Evolutionary conservation across 2,888 invertebrate genomes (phyloP).

Genomic region (Pammene fasciana): DNA sequence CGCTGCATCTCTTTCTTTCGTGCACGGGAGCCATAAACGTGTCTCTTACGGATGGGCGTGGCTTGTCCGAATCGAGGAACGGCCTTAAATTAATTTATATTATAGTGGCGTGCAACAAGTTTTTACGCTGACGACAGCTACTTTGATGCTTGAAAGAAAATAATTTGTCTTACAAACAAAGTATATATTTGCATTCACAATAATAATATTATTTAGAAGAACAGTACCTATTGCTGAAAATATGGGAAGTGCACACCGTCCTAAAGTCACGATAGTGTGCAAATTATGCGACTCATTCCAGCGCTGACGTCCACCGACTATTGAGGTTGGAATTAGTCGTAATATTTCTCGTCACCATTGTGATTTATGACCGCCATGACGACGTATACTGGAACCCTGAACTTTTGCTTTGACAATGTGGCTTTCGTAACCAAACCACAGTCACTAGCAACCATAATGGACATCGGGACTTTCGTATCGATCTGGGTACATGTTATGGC

Average conservation of each 20-base stretch:
- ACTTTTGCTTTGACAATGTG: constrained; percentile 9
- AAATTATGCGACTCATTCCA: background rate
- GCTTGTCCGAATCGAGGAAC: too few species aligned
- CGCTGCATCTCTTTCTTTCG: too few species aligned
- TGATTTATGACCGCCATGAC: constrained; percentile 19
- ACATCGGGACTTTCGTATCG: constrained; percentile 26
- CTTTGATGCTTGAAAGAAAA: too few species aligned
- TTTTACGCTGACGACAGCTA: too few species aligned
- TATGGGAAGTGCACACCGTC: background rate
- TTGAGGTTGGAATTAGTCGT: constrained; percentile 4
- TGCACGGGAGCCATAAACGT: too few species aligned
- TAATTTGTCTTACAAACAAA: too few species aligned
- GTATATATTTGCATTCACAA: too few species aligned
- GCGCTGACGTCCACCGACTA: background rate
- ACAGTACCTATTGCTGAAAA: background rate
- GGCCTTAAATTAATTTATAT: too few species aligned
- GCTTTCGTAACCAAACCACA: constrained; percentile 1
- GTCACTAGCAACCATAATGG: constrained; percentile 11
- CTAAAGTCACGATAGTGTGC: background rate
- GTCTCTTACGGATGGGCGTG: too few species aligned
- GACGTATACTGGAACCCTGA: constrained; percentile 3
- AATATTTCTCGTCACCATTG: constrained; percentile 13
- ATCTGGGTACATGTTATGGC: constrained; percentile 24
- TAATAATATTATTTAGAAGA: background rate
- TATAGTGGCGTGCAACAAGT: too few species aligned